phyloP scores from a whole-genome alignment of 2,888 invertebrate genomes.

The Melanostoma scalare region DNA sequence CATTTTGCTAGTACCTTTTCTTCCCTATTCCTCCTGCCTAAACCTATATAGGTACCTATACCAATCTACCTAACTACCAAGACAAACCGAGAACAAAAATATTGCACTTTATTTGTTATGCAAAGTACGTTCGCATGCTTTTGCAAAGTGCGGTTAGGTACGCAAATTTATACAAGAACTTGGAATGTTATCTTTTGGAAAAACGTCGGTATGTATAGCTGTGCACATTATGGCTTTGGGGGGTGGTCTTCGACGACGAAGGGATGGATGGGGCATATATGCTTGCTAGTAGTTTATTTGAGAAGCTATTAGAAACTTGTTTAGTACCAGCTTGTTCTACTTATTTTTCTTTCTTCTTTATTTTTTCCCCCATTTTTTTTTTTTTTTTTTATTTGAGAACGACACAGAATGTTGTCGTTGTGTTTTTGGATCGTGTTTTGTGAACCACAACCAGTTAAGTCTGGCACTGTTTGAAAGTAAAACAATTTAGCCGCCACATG shows the following conservation, averaged over 20 bases:
- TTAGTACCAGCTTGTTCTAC: slow-evolving; percentile 16
- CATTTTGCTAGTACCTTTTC: not conserved
- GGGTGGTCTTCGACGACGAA: not conserved
- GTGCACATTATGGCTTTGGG: not conserved
- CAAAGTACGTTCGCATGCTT: slow-evolving; percentile 19
- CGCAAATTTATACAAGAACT: slow-evolving; percentile 27
- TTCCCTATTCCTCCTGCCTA: no score
- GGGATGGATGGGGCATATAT: not conserved
- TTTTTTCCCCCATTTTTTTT: no score
- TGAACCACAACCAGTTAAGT: not conserved
- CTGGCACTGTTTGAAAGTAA: slow-evolving; percentile 2
- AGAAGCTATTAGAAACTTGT: slow-evolving; percentile 12
- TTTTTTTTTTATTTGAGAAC: no score
- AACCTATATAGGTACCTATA: not conserved
- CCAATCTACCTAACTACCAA: not conserved
- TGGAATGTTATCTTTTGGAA: slow-evolving; percentile 9
- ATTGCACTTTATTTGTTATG: slow-evolving; percentile 35
- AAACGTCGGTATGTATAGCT: not conserved
- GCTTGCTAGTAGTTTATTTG: slow-evolving; percentile 3
- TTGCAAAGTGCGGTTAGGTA: slow-evolving; percentile 10
- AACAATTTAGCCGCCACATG: not conserved
- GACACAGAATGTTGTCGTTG: no score
- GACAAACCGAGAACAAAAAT: slow-evolving; percentile 22
- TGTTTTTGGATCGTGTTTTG: no score
- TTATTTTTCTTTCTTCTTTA: not conserved